phyloP scores from a whole-genome alignment of 53 echinoderm and acorn worm genomes.

The Apostichopus leukothele region DNA sequence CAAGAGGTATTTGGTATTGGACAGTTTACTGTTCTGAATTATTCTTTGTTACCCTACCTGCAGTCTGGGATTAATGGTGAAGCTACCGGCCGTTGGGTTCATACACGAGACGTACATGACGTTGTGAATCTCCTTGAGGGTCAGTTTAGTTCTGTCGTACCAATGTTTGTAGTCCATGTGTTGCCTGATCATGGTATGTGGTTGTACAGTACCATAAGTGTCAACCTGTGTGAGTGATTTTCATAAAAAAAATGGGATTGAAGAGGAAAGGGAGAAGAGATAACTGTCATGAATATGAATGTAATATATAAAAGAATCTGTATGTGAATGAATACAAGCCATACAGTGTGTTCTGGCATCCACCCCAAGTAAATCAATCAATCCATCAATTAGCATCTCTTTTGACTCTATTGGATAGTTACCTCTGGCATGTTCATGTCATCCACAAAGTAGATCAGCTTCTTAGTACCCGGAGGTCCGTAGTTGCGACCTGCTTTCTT shows the following conservation, averaged over 20 bases:
- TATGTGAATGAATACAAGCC: too few relatives aligned
- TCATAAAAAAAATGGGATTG: too few relatives aligned
- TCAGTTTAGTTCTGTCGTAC: conserved; percentile 89
- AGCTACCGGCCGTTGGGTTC: conserved; percentile 96
- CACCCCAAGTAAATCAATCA: too few relatives aligned
- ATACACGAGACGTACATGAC: conserved; percentile 97
- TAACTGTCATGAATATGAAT: too few relatives aligned
- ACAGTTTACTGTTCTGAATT: too few relatives aligned
- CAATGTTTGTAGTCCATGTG: conserved; percentile 99
- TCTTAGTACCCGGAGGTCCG: conserved; percentile 96
- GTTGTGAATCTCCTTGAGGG: conserved; percentile 94
- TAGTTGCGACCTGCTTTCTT: conserved; percentile 99
- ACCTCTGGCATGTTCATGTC: conserved; percentile 99
- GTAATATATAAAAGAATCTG: too few relatives aligned
- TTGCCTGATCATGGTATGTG: conserved; percentile 89
- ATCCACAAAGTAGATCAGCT: conserved; percentile 95
- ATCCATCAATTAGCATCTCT: too few relatives aligned
- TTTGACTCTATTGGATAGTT: neutral
- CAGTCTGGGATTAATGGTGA: conserved; percentile 92
- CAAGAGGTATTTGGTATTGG: too few relatives aligned
- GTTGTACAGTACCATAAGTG: conserved; percentile 92
- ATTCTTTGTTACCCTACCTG: conserved; percentile 59
- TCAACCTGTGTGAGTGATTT: conserved; percentile 60
- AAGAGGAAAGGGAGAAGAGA: too few relatives aligned
- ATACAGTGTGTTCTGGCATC: too few relatives aligned